These are phyloP conservation scores for Epizoanthus illoricatus DNA, from an alignment of 92 coral and sea anemone species.

Conservation along the genomic window DNA sequence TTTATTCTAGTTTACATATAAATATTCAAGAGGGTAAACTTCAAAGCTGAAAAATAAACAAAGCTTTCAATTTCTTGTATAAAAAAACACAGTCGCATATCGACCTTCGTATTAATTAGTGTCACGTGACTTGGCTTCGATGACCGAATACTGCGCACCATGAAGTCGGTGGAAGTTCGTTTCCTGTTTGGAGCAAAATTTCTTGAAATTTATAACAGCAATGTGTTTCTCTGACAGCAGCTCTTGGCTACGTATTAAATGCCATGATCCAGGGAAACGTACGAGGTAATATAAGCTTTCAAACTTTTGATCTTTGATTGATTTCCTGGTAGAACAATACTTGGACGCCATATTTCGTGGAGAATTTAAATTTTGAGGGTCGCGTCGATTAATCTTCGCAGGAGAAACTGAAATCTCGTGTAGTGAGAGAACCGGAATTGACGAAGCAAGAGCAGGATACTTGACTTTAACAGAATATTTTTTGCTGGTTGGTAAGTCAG, in stretches of 20 bases:
- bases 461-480: neutral
- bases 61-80: conserved; percentile 9
- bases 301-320: conserved; percentile 16
- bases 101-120: conserved; percentile 34
- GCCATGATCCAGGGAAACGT: conserved; percentile 10
- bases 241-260: conserved; percentile 22
- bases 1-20: neutral
- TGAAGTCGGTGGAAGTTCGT: conserved; percentile 15
- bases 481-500: neutral
- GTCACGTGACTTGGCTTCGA: conserved; percentile 31
- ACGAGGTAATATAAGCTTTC: neutral
- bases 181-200: conserved; percentile 32
- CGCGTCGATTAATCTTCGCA: neutral
- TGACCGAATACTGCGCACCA: conserved; percentile 27
- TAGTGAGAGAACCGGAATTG: conserved; percentile 27
- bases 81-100: neutral
- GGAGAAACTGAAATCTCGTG: conserved; percentile 21
- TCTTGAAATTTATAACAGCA: conserved; percentile 12
- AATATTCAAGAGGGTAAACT: neutral
- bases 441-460: conserved; percentile 6
- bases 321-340: conserved; percentile 25
- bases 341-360: conserved; percentile 39
- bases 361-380: conserved; percentile 28
- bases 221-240: conserved; percentile 5
- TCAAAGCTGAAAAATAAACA: conserved; percentile 14